Percentiles rank a stretch among this genome's conserved stretches.
Conservation (phyloP, 2,797 vertebrate genomes). For the Pantherophis alleghaniensis region DNA sequence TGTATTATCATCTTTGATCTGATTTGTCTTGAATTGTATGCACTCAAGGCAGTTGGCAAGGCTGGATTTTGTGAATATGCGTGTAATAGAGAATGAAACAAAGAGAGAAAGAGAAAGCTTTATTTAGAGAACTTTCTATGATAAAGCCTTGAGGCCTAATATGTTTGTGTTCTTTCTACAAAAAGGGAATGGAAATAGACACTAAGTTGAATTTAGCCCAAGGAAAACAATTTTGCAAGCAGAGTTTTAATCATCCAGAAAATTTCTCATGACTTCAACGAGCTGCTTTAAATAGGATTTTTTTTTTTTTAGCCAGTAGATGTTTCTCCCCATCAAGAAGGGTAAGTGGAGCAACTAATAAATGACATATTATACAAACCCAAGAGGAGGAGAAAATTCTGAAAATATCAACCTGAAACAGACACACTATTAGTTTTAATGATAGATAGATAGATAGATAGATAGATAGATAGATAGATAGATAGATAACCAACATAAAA, state of each 20-base stretch:
- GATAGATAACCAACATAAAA: neutral
- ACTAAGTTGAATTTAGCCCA: constrained; percentile 55
- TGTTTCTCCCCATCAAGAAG: neutral
- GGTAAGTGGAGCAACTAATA: neutral
- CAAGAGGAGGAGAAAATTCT: neutral
- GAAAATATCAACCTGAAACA: neutral
- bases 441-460: neutral
- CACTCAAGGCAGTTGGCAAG: constrained; percentile 38
- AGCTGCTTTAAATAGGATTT: constrained; percentile 41
- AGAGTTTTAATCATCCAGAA: constrained; percentile 49
- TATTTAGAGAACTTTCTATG: constrained; percentile 58
- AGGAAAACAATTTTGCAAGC: constrained; percentile 59
- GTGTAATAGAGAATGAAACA: constrained; percentile 22
- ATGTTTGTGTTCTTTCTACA: constrained; percentile 41
- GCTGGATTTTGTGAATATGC: constrained; percentile 33
- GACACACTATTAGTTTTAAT: neutral
- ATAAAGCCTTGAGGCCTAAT: constrained; percentile 33
- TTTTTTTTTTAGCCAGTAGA: constrained; percentile 32
- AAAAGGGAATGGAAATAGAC: constrained; percentile 57
- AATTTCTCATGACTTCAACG: constrained; percentile 53
- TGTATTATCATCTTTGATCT: constrained; percentile 16
- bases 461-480: neutral
- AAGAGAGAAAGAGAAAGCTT: constrained; percentile 48
- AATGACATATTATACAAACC: too few relatives aligned
- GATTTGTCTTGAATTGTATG: constrained; percentile 57